These are phyloP conservation scores for Conus canariensis DNA, from an alignment of 2,888 invertebrate genomes.

Conservation along the genomic window DNA sequence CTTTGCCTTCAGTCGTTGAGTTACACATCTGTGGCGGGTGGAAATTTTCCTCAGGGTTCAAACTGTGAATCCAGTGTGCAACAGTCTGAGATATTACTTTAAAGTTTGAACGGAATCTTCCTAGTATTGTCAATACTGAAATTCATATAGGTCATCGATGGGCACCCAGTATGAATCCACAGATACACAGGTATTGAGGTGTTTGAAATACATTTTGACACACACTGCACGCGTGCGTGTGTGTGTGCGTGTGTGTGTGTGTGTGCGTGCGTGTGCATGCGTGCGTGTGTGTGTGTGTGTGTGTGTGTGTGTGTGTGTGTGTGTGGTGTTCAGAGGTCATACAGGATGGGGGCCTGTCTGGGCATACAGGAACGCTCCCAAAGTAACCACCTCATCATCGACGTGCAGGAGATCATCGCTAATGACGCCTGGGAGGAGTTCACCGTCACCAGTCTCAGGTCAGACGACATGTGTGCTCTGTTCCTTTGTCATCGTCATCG, in stretches of 20 bases:
- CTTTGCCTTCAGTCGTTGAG: too few relatives aligned
- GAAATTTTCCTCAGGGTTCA: too few relatives aligned
- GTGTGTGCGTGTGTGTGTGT: neutral
- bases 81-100: too few relatives aligned
- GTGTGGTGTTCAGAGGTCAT: neutral
- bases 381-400: conserved; percentile 42
- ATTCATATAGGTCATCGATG: too few relatives aligned
- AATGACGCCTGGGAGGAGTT: conserved; percentile 49
- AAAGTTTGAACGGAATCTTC: too few relatives aligned
- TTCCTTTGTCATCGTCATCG: neutral
- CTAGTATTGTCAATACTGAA: too few relatives aligned
- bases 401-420: conserved; percentile 46
- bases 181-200: too few relatives aligned
- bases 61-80: too few relatives aligned
- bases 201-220: too few relatives aligned
- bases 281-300: conserved; percentile 3
- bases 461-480: neutral
- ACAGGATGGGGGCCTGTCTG: neutral
- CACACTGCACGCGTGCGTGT: too few relatives aligned
- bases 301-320: neutral
- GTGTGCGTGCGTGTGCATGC: neutral
- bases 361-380: neutral
- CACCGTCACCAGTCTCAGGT: neutral
- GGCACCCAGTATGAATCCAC: too few relatives aligned
- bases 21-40: too few relatives aligned